Percentiles rank a stretch among this genome's conserved stretches.
phyloP scores from a whole-genome alignment of 2,113 vertebrate species.

The Catharus fuscescens region DNA sequence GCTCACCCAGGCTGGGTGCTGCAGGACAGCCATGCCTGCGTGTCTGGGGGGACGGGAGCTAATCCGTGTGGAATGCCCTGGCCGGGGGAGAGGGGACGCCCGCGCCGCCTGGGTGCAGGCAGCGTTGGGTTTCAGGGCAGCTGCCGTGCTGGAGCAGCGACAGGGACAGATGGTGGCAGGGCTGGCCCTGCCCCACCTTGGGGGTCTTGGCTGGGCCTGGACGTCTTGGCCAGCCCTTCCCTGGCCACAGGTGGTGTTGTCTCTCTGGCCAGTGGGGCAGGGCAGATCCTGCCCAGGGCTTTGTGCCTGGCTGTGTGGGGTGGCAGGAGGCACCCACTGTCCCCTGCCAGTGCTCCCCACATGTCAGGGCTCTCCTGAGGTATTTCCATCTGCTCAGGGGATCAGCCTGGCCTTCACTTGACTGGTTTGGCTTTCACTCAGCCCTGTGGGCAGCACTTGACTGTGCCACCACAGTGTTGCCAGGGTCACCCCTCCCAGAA shows the following conservation, averaged over 20 bases:
- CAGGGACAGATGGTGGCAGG: conserved; percentile 52
- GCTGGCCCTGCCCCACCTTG: not conserved
- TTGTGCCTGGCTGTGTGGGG: not conserved
- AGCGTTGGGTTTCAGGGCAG: conserved; percentile 66
- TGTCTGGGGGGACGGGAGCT: not conserved
- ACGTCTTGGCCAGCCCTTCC: not conserved
- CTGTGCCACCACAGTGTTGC: not conserved
- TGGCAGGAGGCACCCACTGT: not conserved
- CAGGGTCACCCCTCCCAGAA: not conserved
- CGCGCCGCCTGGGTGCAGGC: not conserved
- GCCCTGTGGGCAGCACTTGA: not conserved
- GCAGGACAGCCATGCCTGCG: not conserved
- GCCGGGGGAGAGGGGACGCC: not conserved
- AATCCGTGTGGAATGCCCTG: conserved; percentile 48
- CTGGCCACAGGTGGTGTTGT: not conserved
- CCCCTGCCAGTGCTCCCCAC: accelerated
- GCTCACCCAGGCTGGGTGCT: not conserved
- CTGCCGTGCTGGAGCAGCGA: conserved; percentile 19
- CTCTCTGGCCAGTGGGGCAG: accelerated
- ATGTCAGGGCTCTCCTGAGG: accelerated
- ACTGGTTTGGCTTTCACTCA: accelerated
- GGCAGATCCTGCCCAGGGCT: not conserved
- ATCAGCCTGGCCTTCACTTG: not conserved
- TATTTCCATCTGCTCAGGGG: not conserved
- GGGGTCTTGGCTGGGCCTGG: not conserved